phyloP scores from a whole-genome alignment of 2,113 vertebrate genomes.

The Cochlearius cochlearius region DNA sequence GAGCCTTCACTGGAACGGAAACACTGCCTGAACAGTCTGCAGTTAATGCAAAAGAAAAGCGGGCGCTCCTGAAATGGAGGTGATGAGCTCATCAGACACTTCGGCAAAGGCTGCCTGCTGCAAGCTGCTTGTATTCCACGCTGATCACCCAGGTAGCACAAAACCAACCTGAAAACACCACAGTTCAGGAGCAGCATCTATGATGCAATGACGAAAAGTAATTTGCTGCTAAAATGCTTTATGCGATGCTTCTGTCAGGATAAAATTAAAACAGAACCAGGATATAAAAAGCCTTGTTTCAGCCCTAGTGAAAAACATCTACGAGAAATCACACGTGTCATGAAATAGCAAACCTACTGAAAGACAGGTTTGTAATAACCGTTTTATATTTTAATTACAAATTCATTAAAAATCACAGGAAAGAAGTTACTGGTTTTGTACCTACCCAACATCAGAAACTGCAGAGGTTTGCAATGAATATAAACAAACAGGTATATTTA shows the following conservation, averaged over 20 bases:
- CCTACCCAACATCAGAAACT: background rate
- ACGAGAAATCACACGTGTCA: background rate
- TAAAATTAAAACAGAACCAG: background rate
- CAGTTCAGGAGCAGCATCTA: background rate
- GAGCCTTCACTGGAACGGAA: background rate
- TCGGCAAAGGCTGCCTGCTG: background rate
- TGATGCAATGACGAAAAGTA: background rate
- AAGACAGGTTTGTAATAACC: background rate
- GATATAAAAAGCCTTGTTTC: background rate
- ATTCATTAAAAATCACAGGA: background rate
- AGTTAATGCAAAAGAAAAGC: background rate
- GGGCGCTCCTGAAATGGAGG: background rate
- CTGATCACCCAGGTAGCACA: background rate
- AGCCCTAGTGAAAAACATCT: background rate
- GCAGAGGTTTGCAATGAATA: conserved; percentile 38
- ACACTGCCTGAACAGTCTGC: background rate
- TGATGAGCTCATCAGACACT: background rate
- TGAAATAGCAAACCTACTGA: conserved; percentile 7
- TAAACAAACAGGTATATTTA: conserved; percentile 65
- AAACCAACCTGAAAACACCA: background rate
- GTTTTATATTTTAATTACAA: conserved; percentile 41
- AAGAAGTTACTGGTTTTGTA: background rate
- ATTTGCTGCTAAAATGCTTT: background rate
- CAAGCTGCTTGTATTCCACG: background rate
- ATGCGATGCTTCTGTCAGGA: background rate